Evolutionary conservation across 2,113 vertebrate species (phyloP), one percentile per base, ranked within the genome.

Genomic region (Theropithecus gelada): DNA sequence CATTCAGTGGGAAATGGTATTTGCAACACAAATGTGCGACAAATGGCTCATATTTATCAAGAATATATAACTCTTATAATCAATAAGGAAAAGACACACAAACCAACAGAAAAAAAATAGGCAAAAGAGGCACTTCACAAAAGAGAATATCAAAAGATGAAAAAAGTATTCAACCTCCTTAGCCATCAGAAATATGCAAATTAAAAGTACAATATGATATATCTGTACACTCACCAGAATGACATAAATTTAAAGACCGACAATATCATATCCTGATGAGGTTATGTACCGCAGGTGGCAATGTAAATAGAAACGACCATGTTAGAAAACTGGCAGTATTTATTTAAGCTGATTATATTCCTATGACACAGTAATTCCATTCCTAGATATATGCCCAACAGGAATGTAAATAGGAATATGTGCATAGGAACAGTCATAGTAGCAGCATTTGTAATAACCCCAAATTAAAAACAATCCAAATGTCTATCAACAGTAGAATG

Each of bases 381-480:
- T 83, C 30, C 38, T 88, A 75, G 61, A 13, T 68, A 59, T 61
- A 48, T 59, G 32, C 18, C 7, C 25, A 78, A 66, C 20, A 73
- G 9, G 20, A 55, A 75, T 83, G 52, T 61, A 25, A 23, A 61
- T 68, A 45, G n/a, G 70, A 73, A 66, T 23, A 91, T n/a, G 6
- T 91, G 25, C n/a, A 13, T 61, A 70, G 43, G 73, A 92, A 81
- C 70, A 76, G 6, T 93, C 9, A 48, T 1, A 55, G 40, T 35
- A 59, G 73, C n/a, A 43, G 43, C 38, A 86, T 76, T 68, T 88
- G 32, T 70, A 86, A n/a, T 57, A 64, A 59, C 12, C 27, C 1
- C 59, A 92, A 90, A 78, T 76, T 79, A 10, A 86, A 96, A 93
- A 59, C 43, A 90, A n/a, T 8, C 30, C 68, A 93, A 83, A 68